These are phyloP conservation scores for Bombus affinis DNA, from an alignment of 1,140 invertebrate species.

Conservation along the genomic window DNA sequence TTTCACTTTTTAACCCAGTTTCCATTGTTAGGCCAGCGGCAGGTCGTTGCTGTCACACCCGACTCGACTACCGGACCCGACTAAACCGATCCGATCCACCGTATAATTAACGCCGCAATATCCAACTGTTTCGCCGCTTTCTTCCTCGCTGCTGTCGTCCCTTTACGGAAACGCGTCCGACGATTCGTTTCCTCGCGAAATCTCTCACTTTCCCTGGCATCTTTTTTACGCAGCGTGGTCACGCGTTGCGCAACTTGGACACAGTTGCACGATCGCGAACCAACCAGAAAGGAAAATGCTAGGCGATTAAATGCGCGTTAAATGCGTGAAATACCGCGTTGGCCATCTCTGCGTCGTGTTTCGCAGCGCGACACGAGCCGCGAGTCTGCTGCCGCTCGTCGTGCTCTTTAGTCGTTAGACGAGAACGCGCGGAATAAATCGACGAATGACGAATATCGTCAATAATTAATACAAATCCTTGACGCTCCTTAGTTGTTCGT, in stretches of 20 bases:
- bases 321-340: not conserved
- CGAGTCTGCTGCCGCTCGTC: not conserved
- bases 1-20: slow-evolving; percentile 81
- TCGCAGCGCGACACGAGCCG: not conserved
- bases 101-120: slow-evolving; percentile 36
- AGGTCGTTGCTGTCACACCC: slow-evolving; percentile 56
- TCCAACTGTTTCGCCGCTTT: not conserved
- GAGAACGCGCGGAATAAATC: not conserved
- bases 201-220: not conserved
- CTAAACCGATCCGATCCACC: not conserved
- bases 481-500: slow-evolving; percentile 38
- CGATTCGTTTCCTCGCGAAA: not conserved
- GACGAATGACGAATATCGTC: slow-evolving; percentile 16
- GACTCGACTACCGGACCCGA: slow-evolving; percentile 30
- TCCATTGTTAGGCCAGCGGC: slow-evolving; percentile 67
- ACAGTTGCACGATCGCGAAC: too few species aligned
- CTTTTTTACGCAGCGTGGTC: not conserved
- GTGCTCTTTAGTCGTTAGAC: not conserved
- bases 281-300: not conserved
- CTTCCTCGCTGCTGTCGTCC: not conserved
- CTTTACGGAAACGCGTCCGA: not conserved
- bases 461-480: slow-evolving; percentile 58
- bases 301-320: not conserved
- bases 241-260: not conserved
- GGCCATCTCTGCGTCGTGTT: not conserved